Conservation (phyloP, 2,113 vertebrate species). For the Holacanthus passer region DNA sequence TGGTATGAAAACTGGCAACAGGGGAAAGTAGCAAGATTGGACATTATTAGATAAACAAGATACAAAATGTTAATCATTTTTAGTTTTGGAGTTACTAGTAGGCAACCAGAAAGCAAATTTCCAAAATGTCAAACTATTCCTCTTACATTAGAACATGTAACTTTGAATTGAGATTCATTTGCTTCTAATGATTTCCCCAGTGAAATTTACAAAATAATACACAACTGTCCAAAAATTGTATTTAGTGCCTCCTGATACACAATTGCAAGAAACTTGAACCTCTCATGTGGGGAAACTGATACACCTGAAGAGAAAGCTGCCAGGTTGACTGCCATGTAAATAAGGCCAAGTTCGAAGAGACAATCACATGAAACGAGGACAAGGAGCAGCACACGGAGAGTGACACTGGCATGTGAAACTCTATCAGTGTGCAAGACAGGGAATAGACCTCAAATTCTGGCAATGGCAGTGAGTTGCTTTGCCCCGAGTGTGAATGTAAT, state of each 20-base stretch:
- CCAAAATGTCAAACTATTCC: not conserved
- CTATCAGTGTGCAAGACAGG: slow-evolving; percentile 12
- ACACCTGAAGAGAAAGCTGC: not conserved
- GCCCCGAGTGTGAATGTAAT: slow-evolving; percentile 52
- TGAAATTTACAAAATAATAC: not conserved
- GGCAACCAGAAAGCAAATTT: too few species aligned
- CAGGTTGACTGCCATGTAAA: not conserved
- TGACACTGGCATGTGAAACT: slow-evolving; percentile 26
- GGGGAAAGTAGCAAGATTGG: too few species aligned
- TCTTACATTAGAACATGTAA: not conserved
- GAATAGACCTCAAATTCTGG: slow-evolving; percentile 23
- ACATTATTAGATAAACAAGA: too few species aligned
- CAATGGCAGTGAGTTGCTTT: slow-evolving; percentile 2
- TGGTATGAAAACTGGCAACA: too few species aligned
- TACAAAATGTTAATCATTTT: too few species aligned
- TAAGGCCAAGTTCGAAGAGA: slow-evolving; percentile 32
- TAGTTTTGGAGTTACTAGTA: not conserved
- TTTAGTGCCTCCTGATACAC: not conserved
- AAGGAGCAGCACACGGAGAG: slow-evolving; percentile 13
- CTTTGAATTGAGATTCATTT: not conserved
- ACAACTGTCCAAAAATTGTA: not conserved
- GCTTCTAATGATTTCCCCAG: not conserved
- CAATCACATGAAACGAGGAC: not conserved
- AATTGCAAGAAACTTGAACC: not conserved
- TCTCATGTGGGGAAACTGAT: not conserved